Evolutionary conservation across 2,113 vertebrate genomes (phyloP).

Genomic region (Callorhinus ursinus): DNA sequence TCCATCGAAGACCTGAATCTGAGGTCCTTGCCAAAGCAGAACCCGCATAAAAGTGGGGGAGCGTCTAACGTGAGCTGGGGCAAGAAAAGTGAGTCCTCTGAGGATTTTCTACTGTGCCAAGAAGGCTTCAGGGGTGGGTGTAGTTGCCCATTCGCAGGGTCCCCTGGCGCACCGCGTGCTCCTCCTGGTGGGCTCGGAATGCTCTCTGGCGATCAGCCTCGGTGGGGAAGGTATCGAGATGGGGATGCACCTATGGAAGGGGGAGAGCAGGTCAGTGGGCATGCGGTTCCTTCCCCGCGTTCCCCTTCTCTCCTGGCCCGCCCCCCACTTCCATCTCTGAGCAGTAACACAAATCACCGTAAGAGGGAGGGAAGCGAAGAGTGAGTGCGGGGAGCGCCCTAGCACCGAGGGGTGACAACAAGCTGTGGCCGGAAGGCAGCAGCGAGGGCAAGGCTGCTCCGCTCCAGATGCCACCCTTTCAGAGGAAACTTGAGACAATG

Average conservation of each 20-base stretch:
- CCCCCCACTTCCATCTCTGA: not conserved
- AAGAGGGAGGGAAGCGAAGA: not conserved
- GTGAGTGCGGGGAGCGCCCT: not conserved
- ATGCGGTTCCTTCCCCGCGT: accelerated
- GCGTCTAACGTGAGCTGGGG: not conserved
- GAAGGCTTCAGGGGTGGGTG: not conserved
- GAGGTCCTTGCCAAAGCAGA: not conserved
- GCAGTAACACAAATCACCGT: too few species aligned
- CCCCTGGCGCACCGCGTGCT: constrained; percentile 70
- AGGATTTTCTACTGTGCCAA: accelerated
- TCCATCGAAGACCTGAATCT: not conserved
- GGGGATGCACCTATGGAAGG: constrained; percentile 85
- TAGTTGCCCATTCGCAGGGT: constrained; percentile 81
- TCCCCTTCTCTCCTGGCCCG: accelerated
- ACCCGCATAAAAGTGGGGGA: not conserved
- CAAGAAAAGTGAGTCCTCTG: not conserved
- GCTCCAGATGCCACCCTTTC: accelerated
- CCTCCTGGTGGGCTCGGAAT: constrained; percentile 81
- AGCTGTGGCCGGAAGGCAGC: accelerated
- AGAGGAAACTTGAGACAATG: not conserved
- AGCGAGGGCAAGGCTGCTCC: not conserved
- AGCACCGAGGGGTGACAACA: accelerated
- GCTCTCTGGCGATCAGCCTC: constrained; percentile 79
- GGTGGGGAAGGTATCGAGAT: constrained; percentile 91
- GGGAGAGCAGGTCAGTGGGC: not conserved